Evolutionary conservation across 2,797 vertebrate species (phyloP), one percentile per base, ranked within the genome.

Genomic region (Notamacropus eugenii): DNA sequence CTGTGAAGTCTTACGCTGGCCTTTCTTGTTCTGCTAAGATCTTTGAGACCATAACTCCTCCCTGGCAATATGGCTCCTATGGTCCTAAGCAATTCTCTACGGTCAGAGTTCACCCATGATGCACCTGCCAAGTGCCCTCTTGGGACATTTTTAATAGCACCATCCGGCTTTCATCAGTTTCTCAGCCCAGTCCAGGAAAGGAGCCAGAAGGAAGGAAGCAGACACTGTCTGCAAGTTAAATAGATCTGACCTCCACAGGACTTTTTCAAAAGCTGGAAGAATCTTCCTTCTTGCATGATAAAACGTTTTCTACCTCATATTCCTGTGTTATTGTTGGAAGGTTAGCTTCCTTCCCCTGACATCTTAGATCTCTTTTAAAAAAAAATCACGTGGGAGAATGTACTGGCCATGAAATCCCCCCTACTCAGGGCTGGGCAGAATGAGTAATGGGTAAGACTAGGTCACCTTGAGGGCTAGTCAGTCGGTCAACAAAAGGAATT

Each of bases 251-350:
- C 74, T 82, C 74, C 22, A 82, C 40, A 82, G 74, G 74, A 82
- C 74, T 82, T 82, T 82, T 82, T 82, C 74, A 82, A 82, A 82
- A 82, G 74, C 74, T 82, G n/a, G 40, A 82, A 10, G 74, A 46
- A n/a, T 82, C 74, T 82, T 82, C 74, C 74, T 46, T 82, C 74
- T 82, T 82, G 74, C 74, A 82, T 82, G 74, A 82, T 82, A 82
- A 82, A 82, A 82, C 27, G 40, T 82, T 82, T 82, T 82, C 40
- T 82, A 24, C n/a, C 40, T 82, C 74, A 46, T 9, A 24, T 46
- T 82, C 22, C 9, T 82, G 8, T 82, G 74, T 82, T 82, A 46
- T 82, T 82, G 74, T 82, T 82, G 40, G 74, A 82, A 82, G 74
- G n/a, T 82, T 82, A 82, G 74, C 74, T 82, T 82, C 74, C 19